Conservation (phyloP, 2,113 vertebrate species). For the Oxyruncus cristatus region DNA sequence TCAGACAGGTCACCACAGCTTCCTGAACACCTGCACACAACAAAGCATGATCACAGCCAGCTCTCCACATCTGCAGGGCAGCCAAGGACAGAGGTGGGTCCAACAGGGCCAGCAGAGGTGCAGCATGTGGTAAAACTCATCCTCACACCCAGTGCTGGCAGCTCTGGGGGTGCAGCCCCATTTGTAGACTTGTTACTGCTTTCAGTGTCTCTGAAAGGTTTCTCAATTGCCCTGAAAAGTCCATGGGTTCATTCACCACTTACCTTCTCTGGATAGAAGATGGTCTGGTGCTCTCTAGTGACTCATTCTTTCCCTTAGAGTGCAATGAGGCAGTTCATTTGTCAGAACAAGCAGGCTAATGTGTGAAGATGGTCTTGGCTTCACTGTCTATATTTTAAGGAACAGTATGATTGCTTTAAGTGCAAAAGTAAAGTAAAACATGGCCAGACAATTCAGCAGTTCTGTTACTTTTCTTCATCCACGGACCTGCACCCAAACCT, state of each 20-base stretch:
- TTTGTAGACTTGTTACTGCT: not conserved
- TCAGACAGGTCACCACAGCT: slow-evolving; percentile 91
- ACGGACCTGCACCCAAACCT: not conserved
- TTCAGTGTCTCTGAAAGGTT: not conserved
- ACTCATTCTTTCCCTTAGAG: not conserved
- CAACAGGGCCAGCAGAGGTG: not conserved
- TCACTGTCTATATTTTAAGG: not conserved
- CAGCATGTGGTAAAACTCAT: not conserved
- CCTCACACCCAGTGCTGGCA: not conserved
- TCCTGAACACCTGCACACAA: slow-evolving; percentile 88
- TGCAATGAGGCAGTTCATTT: not conserved
- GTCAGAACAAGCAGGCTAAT: not conserved
- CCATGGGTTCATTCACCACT: not conserved
- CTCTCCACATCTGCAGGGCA: not conserved
- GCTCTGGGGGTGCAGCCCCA: not conserved
- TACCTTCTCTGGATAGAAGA: not conserved
- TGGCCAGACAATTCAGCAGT: not conserved
- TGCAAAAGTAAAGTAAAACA: not conserved
- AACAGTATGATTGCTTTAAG: not conserved
- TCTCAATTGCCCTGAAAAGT: not conserved
- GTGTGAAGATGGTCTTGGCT: not conserved
- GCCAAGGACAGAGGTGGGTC: not conserved
- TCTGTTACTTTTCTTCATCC: not conserved
- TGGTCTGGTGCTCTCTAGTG: not conserved
- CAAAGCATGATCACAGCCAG: slow-evolving; percentile 46